Evolutionary conservation across 2,797 vertebrate species (phyloP), one percentile per base, ranked within the genome.

Genomic region (Falco naumanni): DNA sequence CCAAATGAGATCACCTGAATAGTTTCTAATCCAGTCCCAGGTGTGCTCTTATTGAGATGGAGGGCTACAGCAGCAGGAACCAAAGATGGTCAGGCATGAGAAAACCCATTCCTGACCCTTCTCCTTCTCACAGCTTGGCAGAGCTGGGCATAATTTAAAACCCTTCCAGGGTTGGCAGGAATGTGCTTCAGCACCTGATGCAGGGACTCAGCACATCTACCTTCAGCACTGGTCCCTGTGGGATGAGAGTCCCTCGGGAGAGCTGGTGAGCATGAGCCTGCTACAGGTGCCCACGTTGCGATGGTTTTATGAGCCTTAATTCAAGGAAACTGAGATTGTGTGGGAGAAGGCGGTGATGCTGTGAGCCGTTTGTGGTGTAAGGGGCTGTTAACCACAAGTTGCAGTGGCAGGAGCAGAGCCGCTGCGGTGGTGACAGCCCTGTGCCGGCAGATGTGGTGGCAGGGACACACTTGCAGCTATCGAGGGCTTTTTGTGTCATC

Each of bases 231-330:
- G 18, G 21, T 48, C 34, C 45, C 29, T 1, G 4, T 0, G 25
- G 68, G 47, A 25, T 8, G 6, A 26, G 26, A 59, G 25, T 37
- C 25, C 24, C 29, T 72, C 2, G 1, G 60, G 33, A 75, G 39
- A 77, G 25, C 47, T 70, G 85, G 26, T 3, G 43, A 63, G 39
- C 41, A 66, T 0, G 3, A 34, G 4, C 28, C 24, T 63, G 84
- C 47, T 31, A 31, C 34, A 18, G 33, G 5, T 19, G 21, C 16
- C 45, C 20, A 6, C 0, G 0, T 45, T 47, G 33, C 18, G 31
- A 22, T 53, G 60, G 8, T 28, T 72, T 87, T 53, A 25, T 21
- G 47, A 29, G 13, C 17, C 3, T 90, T 33, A n/a, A 54, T 16
- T 45, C 2, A 16, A 63, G 16, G 41, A n/a, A 87, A 53, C 1